Evolutionary conservation across 2,888 invertebrate genomes (phyloP), one percentile per base, ranked within the genome.

Genomic region (Xestia sexstrigata): DNA sequence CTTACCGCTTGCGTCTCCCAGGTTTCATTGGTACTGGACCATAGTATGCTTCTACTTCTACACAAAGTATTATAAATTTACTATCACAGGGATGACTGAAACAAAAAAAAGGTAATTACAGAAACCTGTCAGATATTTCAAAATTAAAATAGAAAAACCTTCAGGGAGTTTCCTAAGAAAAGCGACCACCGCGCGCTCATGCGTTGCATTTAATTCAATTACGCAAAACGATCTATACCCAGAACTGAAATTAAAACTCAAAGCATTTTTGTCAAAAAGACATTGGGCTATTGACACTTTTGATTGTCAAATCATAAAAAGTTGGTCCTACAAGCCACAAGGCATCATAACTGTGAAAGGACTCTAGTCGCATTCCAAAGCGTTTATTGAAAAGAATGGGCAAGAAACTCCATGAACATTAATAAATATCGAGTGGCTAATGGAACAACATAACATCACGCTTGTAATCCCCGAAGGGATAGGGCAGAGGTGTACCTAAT

Each of bases 51-150:
- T 60, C 65, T 17, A 90, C 84, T 87, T 95, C 95, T 35, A 95
- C 92, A 88, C 96, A 96, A 49, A 96, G 89, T 13, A 96, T 93
- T 87, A 96, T 94, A 69, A 95, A 90, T 79, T 93, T 92, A 74
- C 87, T 93, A 89, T 94, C 90, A 92, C 96, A 96, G 75, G 92
- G 82, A 78, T 92, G 90, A 74, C 96, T 96, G 91, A 79, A 93
- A 93, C 55, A 87, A 69, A 86, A 60, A 63, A 23, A 62, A 15
- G 15, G 2, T 17, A 65, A 65, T 65, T 15, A 52, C 0, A 45
- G 0, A 39, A 55, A 45, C 5, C 26, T 17, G 5, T 9, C 23
- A 30, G 5, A 23, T 6, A 66, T 3, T 39, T 39, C 1, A 52
- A 68, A 39, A 69, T 23, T 1, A 49, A 39, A 68, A 47, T 26